Base-by-base conservation (phyloP, 1,140 invertebrate species). In the Oppia nitens region DNA sequence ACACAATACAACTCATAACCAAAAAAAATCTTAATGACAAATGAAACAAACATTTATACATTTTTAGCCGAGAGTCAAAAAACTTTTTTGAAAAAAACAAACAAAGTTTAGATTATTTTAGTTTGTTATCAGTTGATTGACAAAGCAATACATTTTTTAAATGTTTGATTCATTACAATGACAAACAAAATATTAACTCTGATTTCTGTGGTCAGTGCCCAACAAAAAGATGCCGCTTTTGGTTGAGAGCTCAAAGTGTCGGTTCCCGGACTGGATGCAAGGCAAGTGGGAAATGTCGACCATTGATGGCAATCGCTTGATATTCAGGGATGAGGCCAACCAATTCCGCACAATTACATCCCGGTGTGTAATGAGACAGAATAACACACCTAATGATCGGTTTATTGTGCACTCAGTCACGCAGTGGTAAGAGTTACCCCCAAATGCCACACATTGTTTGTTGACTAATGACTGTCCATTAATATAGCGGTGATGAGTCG, bases 221-320 rank as follows among this genome's bases (percentile, higher is more conserved):
- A 62, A 60, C n/a, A 62, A 66, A 40, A 60, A 56, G 40, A 59
- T 62, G 24, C 64, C 64, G 26, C 50, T 32, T 20, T 45, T 54
- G 1, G 61, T 64, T 32, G 62, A 66, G 12, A 57, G 55, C 3
- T 49, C 63, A 53, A 66, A 66, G 62, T 70, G 63, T 60, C 77
- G 74, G 55, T 82, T 81, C 64, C 81, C 81, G 0, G 72, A 77
- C 62, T 83, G 80, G 80, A 73, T 78, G 29, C 76, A 80, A 64
- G 81, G 81, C 11, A 67, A 76, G 47, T 83, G 81, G 81, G 77
- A 81, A 68, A 71, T 59, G 20, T 40, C 81, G 62, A 66, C 74
- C 9, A 76, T 83, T n/a, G 68, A 78, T 26, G 76, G 77, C 40
- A 75, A 78, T 24, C 76, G 75, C 2, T 74, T 82, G 66, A 74